These are phyloP conservation scores for Metopia argyrocephala DNA, from an alignment of 2,888 invertebrate genomes.

Conservation along the genomic window DNA sequence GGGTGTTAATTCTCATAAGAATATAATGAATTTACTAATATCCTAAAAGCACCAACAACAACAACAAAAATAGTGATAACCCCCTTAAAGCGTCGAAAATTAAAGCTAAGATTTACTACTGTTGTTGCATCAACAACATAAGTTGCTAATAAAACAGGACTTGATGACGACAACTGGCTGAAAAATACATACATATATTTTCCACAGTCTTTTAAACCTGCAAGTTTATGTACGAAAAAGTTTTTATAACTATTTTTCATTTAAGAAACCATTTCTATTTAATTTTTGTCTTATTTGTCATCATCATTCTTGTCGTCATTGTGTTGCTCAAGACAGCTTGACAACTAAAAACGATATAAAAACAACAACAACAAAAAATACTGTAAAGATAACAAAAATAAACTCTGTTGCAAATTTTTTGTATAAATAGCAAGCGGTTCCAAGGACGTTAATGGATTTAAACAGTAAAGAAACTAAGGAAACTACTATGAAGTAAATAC, in stretches of 20 bases:
- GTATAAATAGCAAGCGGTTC: not conserved
- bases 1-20: no score
- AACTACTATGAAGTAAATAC: not conserved
- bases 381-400: constrained; percentile 1
- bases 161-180: constrained; percentile 24
- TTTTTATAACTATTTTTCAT: not conserved
- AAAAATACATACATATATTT: not conserved
- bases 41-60: constrained; percentile 9
- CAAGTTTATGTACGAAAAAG: not conserved
- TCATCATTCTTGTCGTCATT: constrained; percentile 33
- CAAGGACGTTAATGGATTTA: not conserved
- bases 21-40: no score
- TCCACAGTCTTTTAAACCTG: constrained; percentile 7
- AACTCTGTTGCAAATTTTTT: constrained; percentile 40
- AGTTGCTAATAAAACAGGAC: constrained; percentile 38
- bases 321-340: constrained; percentile 42
- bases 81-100: no score
- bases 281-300: constrained; percentile 56
- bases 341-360: constrained; percentile 14
- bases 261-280: constrained; percentile 47
- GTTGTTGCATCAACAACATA: not conserved
- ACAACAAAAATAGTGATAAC: not conserved
- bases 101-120: not conserved
- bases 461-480: not conserved
- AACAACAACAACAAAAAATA: not conserved